Base-by-base conservation (phyloP, 1,140 invertebrate genomes). In the fruit fly (Drosophila melanogaster) region DNA sequence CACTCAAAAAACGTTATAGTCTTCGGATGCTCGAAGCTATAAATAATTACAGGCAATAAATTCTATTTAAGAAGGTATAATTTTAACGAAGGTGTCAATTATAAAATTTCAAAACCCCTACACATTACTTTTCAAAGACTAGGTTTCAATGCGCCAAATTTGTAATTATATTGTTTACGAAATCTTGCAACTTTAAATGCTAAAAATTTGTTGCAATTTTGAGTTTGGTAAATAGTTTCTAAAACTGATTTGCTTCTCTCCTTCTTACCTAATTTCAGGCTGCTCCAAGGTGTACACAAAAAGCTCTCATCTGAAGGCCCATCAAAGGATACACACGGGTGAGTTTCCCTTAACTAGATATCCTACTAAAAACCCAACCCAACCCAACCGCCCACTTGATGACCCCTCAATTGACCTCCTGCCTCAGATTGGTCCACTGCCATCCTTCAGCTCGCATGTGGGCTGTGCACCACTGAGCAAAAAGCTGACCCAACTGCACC, bases 241-340 rank as follows among this genome's bases (percentile, higher is more conserved):
- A 10, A 8, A 43, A 15, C n/a, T 14, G 14, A n/a, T n/a, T 12
- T 1, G 0, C 12, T 14, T 19, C 49, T 47, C 2, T 70, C 3
- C 11, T 15, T 22, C 37, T 54, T 22, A 3, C 38, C 43, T 41
- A 37, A 67, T 95, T 95, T 43, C 94, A 97, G 98, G 98, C 89
- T 99, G 98, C 93, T 96, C 96, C 84, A 99, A 99, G 94, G 98
- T 99, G 43, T 99, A 99, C 93, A 99, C 98, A 47, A 99, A 99
- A 94, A 98, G 97, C 93, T 99, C 98, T 75, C 98, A 99, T 93
- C 94, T 99, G 11, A 99, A 99, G 93, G 98, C 98, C 57, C 98
- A 99, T 94, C 97, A 99, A 93, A 94, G 98, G 91, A 98, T 99
- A 93, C 98, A 99, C 92, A 99, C 98, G 94, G 98, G 98, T 99